Evolutionary conservation across 2,797 vertebrate genomes (phyloP), one percentile per base, ranked within the genome.

Genomic region (Sparus aurata): DNA sequence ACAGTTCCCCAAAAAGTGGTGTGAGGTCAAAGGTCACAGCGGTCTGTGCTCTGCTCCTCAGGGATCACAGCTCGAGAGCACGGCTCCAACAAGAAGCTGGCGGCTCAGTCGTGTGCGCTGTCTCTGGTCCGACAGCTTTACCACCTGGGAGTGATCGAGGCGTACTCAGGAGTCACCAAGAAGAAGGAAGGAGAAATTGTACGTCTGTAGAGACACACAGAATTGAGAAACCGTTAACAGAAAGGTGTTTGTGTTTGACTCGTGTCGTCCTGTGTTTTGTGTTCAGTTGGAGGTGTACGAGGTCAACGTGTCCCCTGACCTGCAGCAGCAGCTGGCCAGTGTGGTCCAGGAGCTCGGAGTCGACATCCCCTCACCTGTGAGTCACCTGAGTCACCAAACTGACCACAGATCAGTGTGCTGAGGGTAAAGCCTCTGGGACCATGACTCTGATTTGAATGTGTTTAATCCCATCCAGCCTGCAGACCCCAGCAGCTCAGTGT

Each of bases 31-130:
- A 67, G 52, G 53, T 47, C 53, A 58, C 53, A 16, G 23, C 20
- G 1, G 25, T 38, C 5, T 63, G 15, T 63, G 69, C 22, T 49
- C n/a, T 49, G 92, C 89, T 20, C 70, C 87, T 5, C 83, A 99
- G 98, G 95, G 85, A 96, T 99, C 88, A 95, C 94, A 18, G 95
- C 97, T 18, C 95, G 98, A 1, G 98, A 99, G 71, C 98, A 99
- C 15, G 98, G 98, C 80, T 99, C 98, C 46, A 99, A 98, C 91
- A 99, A 99, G 92, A 99, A 99, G 93, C 89, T 99, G 93, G 98
- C 98, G 13, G 98, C 98, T 0, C 98, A 99, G 83, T 97, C 98
- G 8, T 99, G 97, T 78, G 97, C 98, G 0, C 95, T 99, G 23
- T 99, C 98, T 34, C 91, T 99, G 87, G 95, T 99, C 11, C 96